A percentile compares a stretch with the other conserved stretches of the same genome.
Evolutionary conservation across 2,888 invertebrate species (phyloP).

Genomic region (Achlya flavicornis): DNA sequence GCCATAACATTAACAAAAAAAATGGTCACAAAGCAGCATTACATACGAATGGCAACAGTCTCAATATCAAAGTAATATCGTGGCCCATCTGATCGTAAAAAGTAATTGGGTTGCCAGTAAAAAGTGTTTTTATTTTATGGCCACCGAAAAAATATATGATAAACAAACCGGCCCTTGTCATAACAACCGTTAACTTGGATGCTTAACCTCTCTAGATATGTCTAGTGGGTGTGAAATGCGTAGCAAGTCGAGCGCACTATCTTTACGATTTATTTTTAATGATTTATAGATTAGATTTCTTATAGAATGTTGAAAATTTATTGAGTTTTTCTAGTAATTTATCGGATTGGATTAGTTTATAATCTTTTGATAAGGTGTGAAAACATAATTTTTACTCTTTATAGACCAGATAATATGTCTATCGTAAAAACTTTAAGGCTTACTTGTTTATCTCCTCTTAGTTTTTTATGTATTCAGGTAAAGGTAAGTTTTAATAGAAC

Average conservation of each 20-base stretch:
- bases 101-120: conserved; percentile 81
- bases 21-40: conserved; percentile 44
- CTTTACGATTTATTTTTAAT: conserved; percentile 5
- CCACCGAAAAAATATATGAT: conserved; percentile 74
- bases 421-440: not conserved
- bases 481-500: too few relatives aligned
- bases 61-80: conserved; percentile 70
- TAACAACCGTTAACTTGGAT: conserved; percentile 49
- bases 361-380: conserved; percentile 1
- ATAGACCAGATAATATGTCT: not conserved
- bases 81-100: conserved; percentile 77
- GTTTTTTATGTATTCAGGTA: too few relatives aligned
- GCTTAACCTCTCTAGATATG: conserved; percentile 41
- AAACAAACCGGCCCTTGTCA: conserved; percentile 68
- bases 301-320: not conserved
- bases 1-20: conserved; percentile 39
- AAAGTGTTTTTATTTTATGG: conserved; percentile 79
- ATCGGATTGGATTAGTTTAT: not conserved
- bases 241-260: conserved; percentile 5
- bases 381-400: not conserved
- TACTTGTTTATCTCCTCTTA: not conserved
- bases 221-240: conserved; percentile 19
- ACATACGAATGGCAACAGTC: conserved; percentile 64
- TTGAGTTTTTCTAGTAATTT: not conserved
- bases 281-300: not conserved